Evolutionary conservation across 2,797 vertebrate species (phyloP).

Genomic region (Pangasius mekongensis): DNA sequence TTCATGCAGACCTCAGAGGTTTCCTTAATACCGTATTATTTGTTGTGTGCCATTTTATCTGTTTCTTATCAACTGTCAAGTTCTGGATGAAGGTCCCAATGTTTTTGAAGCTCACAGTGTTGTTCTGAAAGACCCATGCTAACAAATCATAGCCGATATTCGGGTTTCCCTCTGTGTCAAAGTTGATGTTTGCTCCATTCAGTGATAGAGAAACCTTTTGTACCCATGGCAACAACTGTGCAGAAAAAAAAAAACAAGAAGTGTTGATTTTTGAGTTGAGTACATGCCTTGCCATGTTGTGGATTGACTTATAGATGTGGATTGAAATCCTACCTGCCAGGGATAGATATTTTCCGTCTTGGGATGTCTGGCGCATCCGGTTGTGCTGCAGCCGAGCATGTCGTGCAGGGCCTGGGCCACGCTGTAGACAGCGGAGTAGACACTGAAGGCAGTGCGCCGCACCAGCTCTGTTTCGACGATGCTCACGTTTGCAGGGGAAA

Average conservation of each 20-base stretch:
- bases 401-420: slow-evolving; percentile 85
- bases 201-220: slow-evolving; percentile 70
- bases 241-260: background rate
- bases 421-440: slow-evolving; percentile 80
- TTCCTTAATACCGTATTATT: slow-evolving; percentile 63
- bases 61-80: slow-evolving; percentile 62
- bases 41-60: slow-evolving; percentile 73
- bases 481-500: slow-evolving; percentile 67
- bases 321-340: slow-evolving; percentile 80
- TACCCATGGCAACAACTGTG: slow-evolving; percentile 81
- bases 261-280: background rate
- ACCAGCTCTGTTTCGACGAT: slow-evolving; percentile 61
- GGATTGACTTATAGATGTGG: background rate
- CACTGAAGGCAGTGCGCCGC: slow-evolving; percentile 67
- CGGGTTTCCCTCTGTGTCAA: slow-evolving; percentile 76
- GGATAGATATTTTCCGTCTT: slow-evolving; percentile 68
- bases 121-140: slow-evolving; percentile 76
- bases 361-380: slow-evolving; percentile 61
- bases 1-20: background rate
- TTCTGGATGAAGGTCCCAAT: slow-evolving; percentile 71
- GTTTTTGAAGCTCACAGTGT: slow-evolving; percentile 20
- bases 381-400: slow-evolving; percentile 75
- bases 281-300: background rate
- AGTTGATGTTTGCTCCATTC: slow-evolving; percentile 68
- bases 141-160: slow-evolving; percentile 77